phyloP scores from a whole-genome alignment of 2,797 vertebrate genomes.

The Acipenser transmontanus region DNA sequence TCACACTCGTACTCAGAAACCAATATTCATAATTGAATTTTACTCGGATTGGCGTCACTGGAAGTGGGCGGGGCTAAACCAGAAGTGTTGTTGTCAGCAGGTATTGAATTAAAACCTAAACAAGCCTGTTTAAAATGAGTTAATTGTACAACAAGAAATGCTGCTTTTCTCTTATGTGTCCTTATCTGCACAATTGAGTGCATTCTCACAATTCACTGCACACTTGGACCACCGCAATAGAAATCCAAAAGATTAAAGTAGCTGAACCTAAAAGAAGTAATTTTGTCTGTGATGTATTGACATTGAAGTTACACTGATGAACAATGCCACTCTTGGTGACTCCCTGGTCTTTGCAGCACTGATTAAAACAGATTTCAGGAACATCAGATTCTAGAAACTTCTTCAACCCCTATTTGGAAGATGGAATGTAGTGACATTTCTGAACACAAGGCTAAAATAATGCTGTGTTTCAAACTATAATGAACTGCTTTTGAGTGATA shows the following conservation, averaged over 20 bases:
- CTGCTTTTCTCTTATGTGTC: no score
- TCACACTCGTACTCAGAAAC: no score
- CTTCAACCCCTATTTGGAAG: conserved; percentile 11
- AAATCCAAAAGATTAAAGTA: conserved; percentile 63
- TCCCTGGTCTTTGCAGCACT: conserved; percentile 22
- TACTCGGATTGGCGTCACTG: no score
- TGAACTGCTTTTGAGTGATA: conserved; percentile 15
- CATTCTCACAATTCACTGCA: no score
- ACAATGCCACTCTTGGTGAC: neutral
- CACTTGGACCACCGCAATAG: conserved; percentile 56
- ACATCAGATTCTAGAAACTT: conserved; percentile 8
- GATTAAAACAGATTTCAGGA: conserved; percentile 20
- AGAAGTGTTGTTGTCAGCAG: no score
- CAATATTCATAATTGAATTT: no score
- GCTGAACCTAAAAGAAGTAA: conserved; percentile 61
- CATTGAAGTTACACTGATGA: conserved; percentile 31
- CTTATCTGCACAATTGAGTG: no score
- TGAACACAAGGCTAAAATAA: conserved; percentile 12
- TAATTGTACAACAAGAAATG: no score
- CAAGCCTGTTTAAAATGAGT: no score
- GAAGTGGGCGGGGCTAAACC: no score
- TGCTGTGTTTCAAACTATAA: conserved; percentile 6
- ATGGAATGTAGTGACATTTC: conserved; percentile 9
- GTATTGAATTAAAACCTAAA: no score
- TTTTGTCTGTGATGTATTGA: conserved; percentile 64